Conservation (phyloP, 2,113 vertebrate species). For the Notiomystis cincta region DNA sequence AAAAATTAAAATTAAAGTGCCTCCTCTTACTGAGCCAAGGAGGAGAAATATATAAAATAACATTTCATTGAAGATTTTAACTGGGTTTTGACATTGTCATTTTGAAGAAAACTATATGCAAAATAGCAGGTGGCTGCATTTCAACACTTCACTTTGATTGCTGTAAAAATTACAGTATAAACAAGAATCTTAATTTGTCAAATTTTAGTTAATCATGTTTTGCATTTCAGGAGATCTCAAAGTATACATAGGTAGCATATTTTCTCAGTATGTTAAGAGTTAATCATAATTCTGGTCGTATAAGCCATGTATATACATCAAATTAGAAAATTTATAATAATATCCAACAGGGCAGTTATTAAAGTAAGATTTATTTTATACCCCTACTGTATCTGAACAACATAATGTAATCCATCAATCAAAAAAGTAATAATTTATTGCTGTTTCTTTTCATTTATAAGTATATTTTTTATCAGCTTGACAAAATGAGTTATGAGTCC, state of each 20-base stretch:
- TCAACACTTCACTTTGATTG: not conserved
- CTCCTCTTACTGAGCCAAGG: not conserved
- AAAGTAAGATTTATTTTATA: not conserved
- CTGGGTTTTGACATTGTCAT: not conserved
- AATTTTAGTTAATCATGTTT: not conserved
- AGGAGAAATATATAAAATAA: not conserved
- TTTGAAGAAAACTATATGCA: not conserved
- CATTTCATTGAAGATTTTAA: not conserved
- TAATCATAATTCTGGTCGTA: not conserved
- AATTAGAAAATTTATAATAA: not conserved
- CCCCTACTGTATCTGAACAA: not conserved
- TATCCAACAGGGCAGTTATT: not conserved
- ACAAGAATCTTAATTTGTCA: not conserved
- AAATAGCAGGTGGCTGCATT: not conserved
- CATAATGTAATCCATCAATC: conserved; percentile 23
- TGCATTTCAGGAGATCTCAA: not conserved
- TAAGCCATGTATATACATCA: not conserved
- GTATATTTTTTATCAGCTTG: conserved; percentile 39
- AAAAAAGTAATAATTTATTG: conserved; percentile 42
- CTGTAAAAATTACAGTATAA: not conserved
- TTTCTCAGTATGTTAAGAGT: not conserved
- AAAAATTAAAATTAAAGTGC: not conserved
- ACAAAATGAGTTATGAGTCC: conserved; percentile 14
- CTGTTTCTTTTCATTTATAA: conserved; percentile 50
- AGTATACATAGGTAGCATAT: not conserved